Conservation (phyloP, 2,797 vertebrate genomes). For the Borostomias antarcticus region DNA sequence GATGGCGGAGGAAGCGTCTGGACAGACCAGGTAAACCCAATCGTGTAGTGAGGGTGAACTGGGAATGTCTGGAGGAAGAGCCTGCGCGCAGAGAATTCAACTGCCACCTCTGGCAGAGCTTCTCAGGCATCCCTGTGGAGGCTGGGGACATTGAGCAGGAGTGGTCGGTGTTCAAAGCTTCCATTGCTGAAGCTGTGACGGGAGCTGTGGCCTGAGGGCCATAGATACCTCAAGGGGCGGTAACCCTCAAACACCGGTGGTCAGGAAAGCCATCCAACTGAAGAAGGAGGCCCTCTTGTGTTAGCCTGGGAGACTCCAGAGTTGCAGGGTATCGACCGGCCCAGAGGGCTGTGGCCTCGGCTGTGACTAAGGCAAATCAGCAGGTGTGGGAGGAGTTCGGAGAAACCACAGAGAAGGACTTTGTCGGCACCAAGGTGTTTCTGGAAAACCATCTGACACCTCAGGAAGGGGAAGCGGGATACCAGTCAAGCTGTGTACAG, state of each 20-base stretch:
- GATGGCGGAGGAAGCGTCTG: not conserved
- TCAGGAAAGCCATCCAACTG: not conserved
- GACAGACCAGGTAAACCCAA: not conserved
- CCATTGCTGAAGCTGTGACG: not conserved
- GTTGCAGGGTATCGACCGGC: not conserved
- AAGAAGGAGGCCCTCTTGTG: not conserved
- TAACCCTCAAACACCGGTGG: not conserved
- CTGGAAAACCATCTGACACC: not conserved
- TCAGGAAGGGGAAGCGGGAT: conserved; percentile 6
- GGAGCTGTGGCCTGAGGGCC: conserved; percentile 7
- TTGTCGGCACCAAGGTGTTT: conserved; percentile 6
- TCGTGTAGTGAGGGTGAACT: conserved; percentile 4
- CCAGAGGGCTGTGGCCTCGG: not conserved
- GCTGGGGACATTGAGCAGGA: conserved; percentile 4
- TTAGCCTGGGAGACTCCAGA: too few species aligned
- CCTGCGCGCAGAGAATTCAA: conserved; percentile 3
- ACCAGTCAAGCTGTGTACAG: not conserved
- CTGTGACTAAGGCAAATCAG: conserved; percentile 5
- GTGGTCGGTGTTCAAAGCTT: conserved; percentile 4
- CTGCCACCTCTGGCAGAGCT: conserved; percentile 9
- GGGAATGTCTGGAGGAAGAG: conserved; percentile 2
- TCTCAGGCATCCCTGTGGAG: not conserved
- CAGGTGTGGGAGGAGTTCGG: conserved; percentile 12
- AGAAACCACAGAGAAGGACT: conserved; percentile 17
- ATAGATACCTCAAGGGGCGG: not conserved